phyloP scores from a whole-genome alignment of 2,797 vertebrate genomes.

The Molossus alvarezi region DNA sequence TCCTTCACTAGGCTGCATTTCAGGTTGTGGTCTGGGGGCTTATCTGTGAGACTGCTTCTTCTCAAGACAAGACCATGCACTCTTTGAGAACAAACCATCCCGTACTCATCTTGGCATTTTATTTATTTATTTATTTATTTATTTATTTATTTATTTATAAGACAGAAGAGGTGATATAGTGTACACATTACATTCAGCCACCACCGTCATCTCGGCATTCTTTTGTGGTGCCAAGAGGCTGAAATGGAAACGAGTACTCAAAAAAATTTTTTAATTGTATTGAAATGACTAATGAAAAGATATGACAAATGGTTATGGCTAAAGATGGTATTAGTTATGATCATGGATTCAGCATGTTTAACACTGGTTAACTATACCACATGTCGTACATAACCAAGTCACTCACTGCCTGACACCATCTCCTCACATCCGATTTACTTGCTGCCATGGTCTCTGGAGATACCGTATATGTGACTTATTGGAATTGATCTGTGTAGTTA shows the following conservation, averaged over 20 bases:
- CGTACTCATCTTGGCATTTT: background rate
- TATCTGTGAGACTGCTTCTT: background rate
- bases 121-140: background rate
- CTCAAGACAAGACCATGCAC: background rate
- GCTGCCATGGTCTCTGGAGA: background rate
- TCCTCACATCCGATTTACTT: background rate
- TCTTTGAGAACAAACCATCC: background rate
- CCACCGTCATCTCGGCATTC: background rate
- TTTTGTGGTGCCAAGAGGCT: background rate
- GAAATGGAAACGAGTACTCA: background rate
- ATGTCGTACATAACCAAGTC: background rate
- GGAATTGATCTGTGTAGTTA: slow-evolving; percentile 30
- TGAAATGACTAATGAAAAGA: slow-evolving; percentile 8
- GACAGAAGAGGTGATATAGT: background rate
- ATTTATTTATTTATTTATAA: background rate
- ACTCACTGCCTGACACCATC: background rate
- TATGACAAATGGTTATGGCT: background rate
- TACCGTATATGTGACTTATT: background rate
- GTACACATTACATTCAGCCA: background rate
- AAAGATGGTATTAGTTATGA: background rate
- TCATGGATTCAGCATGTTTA: background rate
- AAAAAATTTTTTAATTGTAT: slow-evolving; percentile 24
- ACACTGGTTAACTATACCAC: background rate
- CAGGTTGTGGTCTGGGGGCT: background rate
- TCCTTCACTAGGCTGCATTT: background rate